phyloP scores from a whole-genome alignment of 2,888 invertebrate species.

The Falcaria lacertinaria region DNA sequence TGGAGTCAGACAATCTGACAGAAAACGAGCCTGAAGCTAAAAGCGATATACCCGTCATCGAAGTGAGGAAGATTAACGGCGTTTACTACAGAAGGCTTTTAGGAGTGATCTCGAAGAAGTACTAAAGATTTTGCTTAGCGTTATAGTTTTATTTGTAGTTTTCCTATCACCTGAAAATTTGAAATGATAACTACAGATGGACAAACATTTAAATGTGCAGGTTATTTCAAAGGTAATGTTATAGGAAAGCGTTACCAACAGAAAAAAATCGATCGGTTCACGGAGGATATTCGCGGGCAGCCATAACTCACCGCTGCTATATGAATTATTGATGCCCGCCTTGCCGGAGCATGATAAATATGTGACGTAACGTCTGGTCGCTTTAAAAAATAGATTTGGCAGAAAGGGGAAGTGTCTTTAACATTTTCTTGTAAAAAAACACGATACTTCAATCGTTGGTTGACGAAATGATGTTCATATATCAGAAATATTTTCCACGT shows the following conservation, averaged over 20 bases:
- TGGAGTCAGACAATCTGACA: conserved; percentile 21
- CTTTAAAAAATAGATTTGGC: conserved; percentile 13
- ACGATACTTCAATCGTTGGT: no score
- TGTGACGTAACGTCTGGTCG: conserved; percentile 14
- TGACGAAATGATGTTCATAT: no score
- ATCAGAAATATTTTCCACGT: no score
- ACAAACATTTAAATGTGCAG: no score
- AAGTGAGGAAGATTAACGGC: conserved; percentile 45
- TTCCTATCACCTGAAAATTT: no score
- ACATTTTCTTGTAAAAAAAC: background rate
- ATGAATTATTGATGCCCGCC: conserved; percentile 65
- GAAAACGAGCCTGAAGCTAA: conserved; percentile 13
- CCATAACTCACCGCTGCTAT: conserved; percentile 49
- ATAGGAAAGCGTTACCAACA: conserved; percentile 23
- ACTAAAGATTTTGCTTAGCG: conserved; percentile 2
- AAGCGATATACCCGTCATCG: conserved; percentile 24
- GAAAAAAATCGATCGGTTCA: background rate
- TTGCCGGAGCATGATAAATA: conserved; percentile 26
- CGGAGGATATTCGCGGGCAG: conserved; percentile 46
- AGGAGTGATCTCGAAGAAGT: conserved; percentile 10
- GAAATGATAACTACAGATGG: no score
- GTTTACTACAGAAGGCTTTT: conserved; percentile 38
- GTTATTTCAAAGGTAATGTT: conserved; percentile 4
- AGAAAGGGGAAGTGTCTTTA: background rate
- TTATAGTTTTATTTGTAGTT: conserved; percentile 4